Base-by-base conservation (phyloP, 1,140 invertebrate species). In the Zelostemma sp. region DNA sequence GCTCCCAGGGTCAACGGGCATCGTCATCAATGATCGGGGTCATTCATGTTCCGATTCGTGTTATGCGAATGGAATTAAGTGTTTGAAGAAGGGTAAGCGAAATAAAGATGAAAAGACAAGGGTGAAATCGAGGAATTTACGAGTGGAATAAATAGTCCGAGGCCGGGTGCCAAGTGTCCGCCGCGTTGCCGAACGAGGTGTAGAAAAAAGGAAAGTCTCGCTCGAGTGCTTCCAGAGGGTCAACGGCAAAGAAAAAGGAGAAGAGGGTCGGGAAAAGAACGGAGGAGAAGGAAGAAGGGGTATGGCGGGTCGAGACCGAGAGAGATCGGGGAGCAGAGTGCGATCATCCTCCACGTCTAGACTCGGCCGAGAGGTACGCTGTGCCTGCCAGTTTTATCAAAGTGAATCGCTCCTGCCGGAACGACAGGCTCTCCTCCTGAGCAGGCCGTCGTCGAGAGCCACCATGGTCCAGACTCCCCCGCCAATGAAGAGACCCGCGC, bases 331-430 rank as follows among this genome's bases (percentile, higher is more conserved):
- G 67, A 78, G 80, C 51, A 67, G 71, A 47, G 81, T 78, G 47
- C 80, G 90, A 73, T 89, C 90, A 51, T 90, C 90, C 73, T 88
- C 89, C 61, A 88, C 88, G 74, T 90, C 91, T 35, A 86, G 90
- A 74, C 80, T 80, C 73, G 81, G 85, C 46, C 81, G 86, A 70
- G 92, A 94, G 80, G 93, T 94, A 40, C 90, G 93, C 57, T 94
- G 93, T 82, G 93, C 88, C 60, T 94, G 93, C 86, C 93, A 94
- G 86, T 94, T 90, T 86, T 95, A 90, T 84, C 89, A 92, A 86
- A 90, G 90, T 76, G 91, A 93, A 79, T 92, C 91, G 56, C 80
- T 93, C 72, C 84, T 94, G 65, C 92, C 92, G 45, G 91, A 93
- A 83, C 87, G 90, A 72, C 85, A 88, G 33, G 90, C 90, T 78